phyloP scores from a whole-genome alignment of 1,140 invertebrate genomes.

The Atta texana region DNA sequence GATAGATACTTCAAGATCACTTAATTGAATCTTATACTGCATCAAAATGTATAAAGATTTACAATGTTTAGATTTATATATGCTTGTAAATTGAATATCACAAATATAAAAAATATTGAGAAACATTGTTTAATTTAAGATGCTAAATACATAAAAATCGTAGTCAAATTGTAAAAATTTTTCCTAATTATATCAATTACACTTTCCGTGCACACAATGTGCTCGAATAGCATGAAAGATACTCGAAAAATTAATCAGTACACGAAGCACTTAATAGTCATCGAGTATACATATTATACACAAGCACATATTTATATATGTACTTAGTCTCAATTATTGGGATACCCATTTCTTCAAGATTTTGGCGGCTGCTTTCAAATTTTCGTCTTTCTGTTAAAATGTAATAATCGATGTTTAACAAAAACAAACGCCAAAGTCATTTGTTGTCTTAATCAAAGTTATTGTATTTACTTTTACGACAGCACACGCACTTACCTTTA shows the following conservation, averaged over 20 bases:
- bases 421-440: not conserved
- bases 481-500: slow-evolving; percentile 90
- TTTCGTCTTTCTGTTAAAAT: slow-evolving; percentile 90
- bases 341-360: slow-evolving; percentile 89
- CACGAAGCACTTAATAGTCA: not conserved
- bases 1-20: not conserved
- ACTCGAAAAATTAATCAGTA: not conserved
- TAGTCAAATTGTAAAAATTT: not conserved
- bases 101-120: not conserved
- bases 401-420: slow-evolving; percentile 29
- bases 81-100: not conserved
- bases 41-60: not conserved
- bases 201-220: not conserved
- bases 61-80: too few relatives aligned
- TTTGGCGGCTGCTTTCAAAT: slow-evolving; percentile 90
- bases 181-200: not conserved
- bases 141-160: not conserved
- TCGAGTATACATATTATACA: not conserved
- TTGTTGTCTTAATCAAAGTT: not conserved
- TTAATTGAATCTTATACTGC: not conserved
- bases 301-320: not conserved
- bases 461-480: slow-evolving; percentile 87
- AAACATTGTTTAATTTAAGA: not conserved
- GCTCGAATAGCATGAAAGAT: not conserved
- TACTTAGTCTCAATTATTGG: slow-evolving; percentile 25